Base-by-base conservation (phyloP, 2,888 invertebrate species). In the Rhimphoctona megacephalus region DNA sequence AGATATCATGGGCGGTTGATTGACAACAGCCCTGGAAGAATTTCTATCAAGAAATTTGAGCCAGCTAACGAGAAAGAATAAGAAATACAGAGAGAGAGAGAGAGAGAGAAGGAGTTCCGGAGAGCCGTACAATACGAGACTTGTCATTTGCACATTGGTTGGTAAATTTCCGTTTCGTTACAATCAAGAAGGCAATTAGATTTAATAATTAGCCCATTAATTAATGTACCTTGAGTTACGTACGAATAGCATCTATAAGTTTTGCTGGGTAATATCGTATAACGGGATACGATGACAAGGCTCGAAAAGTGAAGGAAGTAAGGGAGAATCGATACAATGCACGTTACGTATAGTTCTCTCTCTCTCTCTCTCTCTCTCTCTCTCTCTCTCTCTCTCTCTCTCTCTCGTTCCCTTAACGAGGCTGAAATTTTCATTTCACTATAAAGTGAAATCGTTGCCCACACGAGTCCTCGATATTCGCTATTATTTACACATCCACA, bases 161-260 rank as follows among this genome's bases (percentile, higher is more conserved):
- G n/a, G 70, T 30, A 57, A 57, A 49, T 61, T 72, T 69, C 73
- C 46, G n/a, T 64, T 25, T 46, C 33, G 85, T 87, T 89, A 90
- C 92, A 91, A 92, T 92, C 91, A 90, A 91, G 89, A 89, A 89
- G 85, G 89, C 93, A 92, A 93, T 93, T 92, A 93, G 89, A 90
- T 70, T 92, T 89, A 91, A 92, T 92, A 91, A 91, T 92, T 91
- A 90, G 85, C 83, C 87, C 88, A 91, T 90, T 90, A 91, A 92
- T 92, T 90, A 92, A 91, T 90, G 90, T 87, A 88, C 87, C 88
- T 89, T 70, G 74, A 33, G 70, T 79, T 54, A 79, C 70, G 70
- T 70, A 22, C 14, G 54, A 73, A 66, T 64, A 66, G 39, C 54
- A 54, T 70, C 33, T 9, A 30, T 33, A 70, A 57, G 25, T 57